These are phyloP conservation scores for Zaprionus davidi DNA, from an alignment of 1,140 invertebrate species.

Conservation along the genomic window DNA sequence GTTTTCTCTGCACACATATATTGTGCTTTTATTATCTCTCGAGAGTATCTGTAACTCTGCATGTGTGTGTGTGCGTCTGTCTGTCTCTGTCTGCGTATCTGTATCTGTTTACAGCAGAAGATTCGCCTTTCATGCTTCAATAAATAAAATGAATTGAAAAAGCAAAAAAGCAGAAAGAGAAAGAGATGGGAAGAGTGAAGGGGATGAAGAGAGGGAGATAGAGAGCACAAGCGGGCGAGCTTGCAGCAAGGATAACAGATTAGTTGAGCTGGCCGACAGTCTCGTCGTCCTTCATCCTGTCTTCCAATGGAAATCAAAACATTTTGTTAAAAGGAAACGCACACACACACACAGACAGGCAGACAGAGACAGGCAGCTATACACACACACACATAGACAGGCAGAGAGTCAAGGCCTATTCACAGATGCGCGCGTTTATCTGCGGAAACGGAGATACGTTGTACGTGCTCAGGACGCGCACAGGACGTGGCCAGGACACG, in stretches of 20 bases:
- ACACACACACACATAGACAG: conserved; percentile 23
- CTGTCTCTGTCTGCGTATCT: conserved; percentile 26
- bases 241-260: conserved; percentile 71
- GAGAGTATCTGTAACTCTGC: conserved; percentile 43
- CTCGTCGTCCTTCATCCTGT: conserved; percentile 45
- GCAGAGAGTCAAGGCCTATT: conserved; percentile 57
- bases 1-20: conserved; percentile 58
- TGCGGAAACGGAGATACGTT: conserved; percentile 76
- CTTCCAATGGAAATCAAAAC: conserved; percentile 77
- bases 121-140: conserved; percentile 78
- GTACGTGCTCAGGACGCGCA: conserved; percentile 62
- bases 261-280: conserved; percentile 69
- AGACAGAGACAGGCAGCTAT: conserved; percentile 14
- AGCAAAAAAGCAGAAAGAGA: conserved; percentile 68
- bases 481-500: conserved; percentile 57
- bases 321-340: conserved; percentile 75
- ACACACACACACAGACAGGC: conserved; percentile 42
- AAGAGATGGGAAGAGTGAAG: background rate
- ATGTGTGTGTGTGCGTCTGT: conserved; percentile 21
- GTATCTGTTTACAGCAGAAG: conserved; percentile 53
- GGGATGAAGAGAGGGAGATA: background rate
- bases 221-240: conserved; percentile 6
- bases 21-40: conserved; percentile 60
- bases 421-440: conserved; percentile 78
- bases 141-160: conserved; percentile 83